These are phyloP conservation scores for Chaetodon auriga DNA, from an alignment of 2,113 vertebrate genomes.

Conservation along the genomic window DNA sequence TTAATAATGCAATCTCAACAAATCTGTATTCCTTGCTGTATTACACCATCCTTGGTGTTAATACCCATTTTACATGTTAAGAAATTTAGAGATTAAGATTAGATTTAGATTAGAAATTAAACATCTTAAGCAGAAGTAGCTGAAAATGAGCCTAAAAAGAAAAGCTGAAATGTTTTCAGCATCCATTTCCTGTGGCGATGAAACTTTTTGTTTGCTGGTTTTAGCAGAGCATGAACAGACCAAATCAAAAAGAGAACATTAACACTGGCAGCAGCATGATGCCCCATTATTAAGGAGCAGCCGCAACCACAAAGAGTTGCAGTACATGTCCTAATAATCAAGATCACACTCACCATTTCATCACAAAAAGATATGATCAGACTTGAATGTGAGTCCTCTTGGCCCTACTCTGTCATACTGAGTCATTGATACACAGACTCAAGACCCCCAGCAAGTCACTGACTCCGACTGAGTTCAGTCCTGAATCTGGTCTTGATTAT, in stretches of 20 bases:
- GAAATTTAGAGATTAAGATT: neutral
- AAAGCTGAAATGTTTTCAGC: neutral
- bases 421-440: neutral
- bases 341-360: neutral
- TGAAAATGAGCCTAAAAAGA: neutral
- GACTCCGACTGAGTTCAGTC: neutral
- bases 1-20: neutral
- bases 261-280: neutral
- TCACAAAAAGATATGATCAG: neutral
- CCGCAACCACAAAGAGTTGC: neutral
- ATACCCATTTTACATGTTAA: neutral
- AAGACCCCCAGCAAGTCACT: neutral
- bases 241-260: neutral
- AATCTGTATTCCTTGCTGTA: neutral
- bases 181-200: neutral
- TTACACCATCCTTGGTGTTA: neutral
- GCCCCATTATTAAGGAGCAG: neutral
- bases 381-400: neutral
- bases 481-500: neutral
- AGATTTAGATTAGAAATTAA: too few species aligned
- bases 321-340: neutral
- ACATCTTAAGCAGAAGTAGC: neutral
- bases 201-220: neutral
- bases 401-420: neutral
- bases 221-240: neutral